phyloP scores from a whole-genome alignment of 2,113 vertebrate species.

The Pituophis catenifer region DNA sequence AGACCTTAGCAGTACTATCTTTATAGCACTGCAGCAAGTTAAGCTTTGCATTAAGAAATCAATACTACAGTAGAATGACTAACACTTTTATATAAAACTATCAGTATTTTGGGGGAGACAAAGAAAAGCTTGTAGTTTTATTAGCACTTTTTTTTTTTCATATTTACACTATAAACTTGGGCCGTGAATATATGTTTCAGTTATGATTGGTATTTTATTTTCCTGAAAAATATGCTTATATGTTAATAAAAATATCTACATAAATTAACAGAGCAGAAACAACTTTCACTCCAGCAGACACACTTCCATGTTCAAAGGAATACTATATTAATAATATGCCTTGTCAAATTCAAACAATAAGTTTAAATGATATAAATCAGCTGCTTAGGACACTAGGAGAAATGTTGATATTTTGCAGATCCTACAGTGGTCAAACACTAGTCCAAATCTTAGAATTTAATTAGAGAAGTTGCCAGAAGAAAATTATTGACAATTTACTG shows the following conservation, averaged over 20 bases:
- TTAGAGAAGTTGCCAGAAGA: background rate
- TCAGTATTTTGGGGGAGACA: constrained; percentile 27
- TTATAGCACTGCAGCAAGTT: constrained; percentile 60
- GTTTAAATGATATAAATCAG: background rate
- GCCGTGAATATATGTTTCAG: constrained; percentile 50
- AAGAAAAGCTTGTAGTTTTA: constrained; percentile 57
- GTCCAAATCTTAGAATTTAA: background rate
- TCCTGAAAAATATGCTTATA: background rate
- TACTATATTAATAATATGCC: background rate
- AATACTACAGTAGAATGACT: constrained; percentile 52
- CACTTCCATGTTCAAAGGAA: background rate
- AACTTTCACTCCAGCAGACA: background rate
- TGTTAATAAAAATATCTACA: background rate
- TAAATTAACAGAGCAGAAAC: background rate
- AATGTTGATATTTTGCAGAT: background rate
- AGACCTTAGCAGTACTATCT: constrained; percentile 55
- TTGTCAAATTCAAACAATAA: background rate
- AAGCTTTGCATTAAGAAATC: constrained; percentile 60
- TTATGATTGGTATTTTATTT: constrained; percentile 15
- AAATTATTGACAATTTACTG: background rate
- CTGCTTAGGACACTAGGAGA: background rate
- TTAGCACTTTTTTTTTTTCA: constrained; percentile 40
- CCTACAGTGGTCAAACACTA: background rate
- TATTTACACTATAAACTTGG: constrained; percentile 1
- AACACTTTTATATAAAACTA: constrained; percentile 45